Percentiles rank a stretch among this genome's conserved stretches.
phyloP scores from a whole-genome alignment of 2,797 vertebrate species.

The Tenualosa ilisha region DNA sequence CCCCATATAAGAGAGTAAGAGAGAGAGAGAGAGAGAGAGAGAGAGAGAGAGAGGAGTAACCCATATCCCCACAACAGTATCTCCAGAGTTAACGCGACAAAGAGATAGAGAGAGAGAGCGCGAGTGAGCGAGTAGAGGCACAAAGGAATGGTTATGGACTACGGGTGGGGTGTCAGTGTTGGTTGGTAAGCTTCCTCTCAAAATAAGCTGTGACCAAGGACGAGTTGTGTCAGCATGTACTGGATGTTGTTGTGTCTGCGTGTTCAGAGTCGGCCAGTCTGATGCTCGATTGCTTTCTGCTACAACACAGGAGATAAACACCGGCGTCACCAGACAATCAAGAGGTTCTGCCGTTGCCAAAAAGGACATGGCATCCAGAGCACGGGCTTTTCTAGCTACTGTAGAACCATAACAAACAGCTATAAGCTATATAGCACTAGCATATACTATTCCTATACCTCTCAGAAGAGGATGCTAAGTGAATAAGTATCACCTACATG shows the following conservation, averaged over 20 bases:
- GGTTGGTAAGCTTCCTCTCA: conserved; percentile 19
- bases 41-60: neutral
- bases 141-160: neutral
- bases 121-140: conserved; percentile 47
- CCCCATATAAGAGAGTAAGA: neutral
- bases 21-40: neutral
- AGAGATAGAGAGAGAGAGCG: conserved; percentile 29
- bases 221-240: conserved; percentile 79
- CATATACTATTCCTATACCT: neutral
- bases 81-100: conserved; percentile 26
- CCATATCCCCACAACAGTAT: neutral
- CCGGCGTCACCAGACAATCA: neutral
- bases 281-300: conserved; percentile 73
- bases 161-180: neutral
- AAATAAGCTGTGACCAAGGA: conserved; percentile 38
- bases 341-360: neutral
- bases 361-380: neutral
- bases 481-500: no score
- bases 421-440: neutral
- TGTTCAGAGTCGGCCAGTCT: conserved; percentile 66
- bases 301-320: conserved; percentile 78
- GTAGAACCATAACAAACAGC: neutral
- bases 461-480: no score
- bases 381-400: neutral
- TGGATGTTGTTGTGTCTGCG: conserved; percentile 81